These are phyloP conservation scores for Zaprionus ghesquierei DNA, from an alignment of 1,140 invertebrate species.

Conservation along the genomic window DNA sequence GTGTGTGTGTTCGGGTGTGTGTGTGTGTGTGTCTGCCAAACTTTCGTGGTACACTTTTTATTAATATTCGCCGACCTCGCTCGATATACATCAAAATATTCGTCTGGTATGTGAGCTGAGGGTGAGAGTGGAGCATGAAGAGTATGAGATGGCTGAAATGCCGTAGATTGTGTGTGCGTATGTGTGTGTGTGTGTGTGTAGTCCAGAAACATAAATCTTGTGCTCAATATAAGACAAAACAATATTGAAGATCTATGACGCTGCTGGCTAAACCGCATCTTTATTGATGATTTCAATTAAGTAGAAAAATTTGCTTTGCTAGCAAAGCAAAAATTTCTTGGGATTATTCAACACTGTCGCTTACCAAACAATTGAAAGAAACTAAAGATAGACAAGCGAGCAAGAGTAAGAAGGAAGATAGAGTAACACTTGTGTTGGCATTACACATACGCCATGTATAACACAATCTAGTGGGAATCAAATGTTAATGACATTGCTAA, in stretches of 20 bases:
- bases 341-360: too few relatives aligned
- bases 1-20: neutral
- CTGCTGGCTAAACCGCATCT: too few relatives aligned
- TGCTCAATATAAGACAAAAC: too few relatives aligned
- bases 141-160: neutral
- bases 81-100: neutral
- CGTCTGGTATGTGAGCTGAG: too few relatives aligned
- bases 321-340: too few relatives aligned
- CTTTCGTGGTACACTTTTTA: neutral
- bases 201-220: too few relatives aligned
- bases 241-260: too few relatives aligned
- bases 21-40: neutral
- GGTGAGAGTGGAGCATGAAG: too few relatives aligned
- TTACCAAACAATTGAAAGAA: slow-evolving; percentile 3
- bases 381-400: neutral
- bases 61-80: neutral
- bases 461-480: slow-evolving; percentile 47
- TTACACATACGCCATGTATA: slow-evolving; percentile 16
- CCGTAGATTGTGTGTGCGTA: too few relatives aligned
- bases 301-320: too few relatives aligned
- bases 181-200: too few relatives aligned
- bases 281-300: too few relatives aligned
- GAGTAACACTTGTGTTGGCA: neutral
- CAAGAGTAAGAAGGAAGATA: neutral
- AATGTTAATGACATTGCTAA: slow-evolving; percentile 66